Conservation (phyloP, 2,113 vertebrate genomes). For the Papio anubis region DNA sequence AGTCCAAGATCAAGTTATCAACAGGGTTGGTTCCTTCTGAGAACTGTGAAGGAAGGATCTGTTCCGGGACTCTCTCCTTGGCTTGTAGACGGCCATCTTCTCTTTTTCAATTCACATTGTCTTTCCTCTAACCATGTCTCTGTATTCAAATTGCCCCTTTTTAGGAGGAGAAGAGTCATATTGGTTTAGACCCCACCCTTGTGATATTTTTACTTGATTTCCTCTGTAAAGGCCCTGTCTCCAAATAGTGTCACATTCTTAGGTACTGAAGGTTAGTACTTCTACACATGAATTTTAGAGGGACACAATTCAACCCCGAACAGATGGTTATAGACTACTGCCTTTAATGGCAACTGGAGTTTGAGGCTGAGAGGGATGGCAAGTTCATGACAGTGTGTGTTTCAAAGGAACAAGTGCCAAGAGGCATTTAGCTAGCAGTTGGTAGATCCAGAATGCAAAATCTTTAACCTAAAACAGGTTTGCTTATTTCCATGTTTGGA, state of each 20-base stretch:
- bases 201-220: neutral
- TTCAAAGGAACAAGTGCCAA: neutral
- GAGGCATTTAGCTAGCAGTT: no score
- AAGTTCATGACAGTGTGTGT: neutral
- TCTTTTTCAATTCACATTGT: neutral
- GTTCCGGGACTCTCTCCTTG: neutral
- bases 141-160: neutral
- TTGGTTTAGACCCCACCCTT: neutral
- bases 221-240: neutral
- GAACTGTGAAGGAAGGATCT: neutral
- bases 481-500: neutral
- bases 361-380: neutral
- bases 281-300: neutral
- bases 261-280: neutral
- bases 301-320: neutral
- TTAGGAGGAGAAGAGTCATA: neutral
- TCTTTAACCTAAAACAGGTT: neutral
- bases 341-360: neutral
- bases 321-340: neutral
- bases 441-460: neutral
- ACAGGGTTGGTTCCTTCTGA: neutral
- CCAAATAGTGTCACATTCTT: neutral
- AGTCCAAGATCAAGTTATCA: neutral
- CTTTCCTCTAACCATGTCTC: neutral
- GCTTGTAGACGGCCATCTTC: neutral